Evolutionary conservation across 2,888 invertebrate genomes (phyloP).

Genomic region (Dynastes tityus): DNA sequence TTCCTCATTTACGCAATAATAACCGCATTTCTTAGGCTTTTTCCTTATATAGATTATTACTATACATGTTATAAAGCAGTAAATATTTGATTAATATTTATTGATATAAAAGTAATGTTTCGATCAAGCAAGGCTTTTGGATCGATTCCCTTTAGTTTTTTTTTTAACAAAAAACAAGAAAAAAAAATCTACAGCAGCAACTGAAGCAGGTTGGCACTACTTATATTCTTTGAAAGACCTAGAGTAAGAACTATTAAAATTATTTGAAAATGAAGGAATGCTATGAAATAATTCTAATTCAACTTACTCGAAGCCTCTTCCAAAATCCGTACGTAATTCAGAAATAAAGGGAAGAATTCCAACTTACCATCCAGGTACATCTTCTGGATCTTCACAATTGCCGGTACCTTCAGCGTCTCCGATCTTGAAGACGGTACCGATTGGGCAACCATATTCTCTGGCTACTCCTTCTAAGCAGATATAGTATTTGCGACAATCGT

Average conservation of each 20-base stretch:
- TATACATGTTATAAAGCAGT: too few species aligned
- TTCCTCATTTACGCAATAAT: too few species aligned
- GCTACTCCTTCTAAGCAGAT: constrained; percentile 93
- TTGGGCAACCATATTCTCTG: constrained; percentile 95
- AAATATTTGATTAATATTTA: neutral
- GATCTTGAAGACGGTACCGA: constrained; percentile 96
- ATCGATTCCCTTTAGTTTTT: neutral
- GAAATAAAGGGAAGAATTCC: neutral
- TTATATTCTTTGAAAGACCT: too few species aligned
- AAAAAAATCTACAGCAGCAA: neutral
- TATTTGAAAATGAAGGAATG: too few species aligned
- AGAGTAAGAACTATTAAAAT: too few species aligned
- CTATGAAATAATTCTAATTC: too few species aligned
- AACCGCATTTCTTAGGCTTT: neutral
- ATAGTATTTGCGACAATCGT: constrained; percentile 96
- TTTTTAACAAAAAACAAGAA: neutral
- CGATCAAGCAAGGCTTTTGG: too few species aligned
- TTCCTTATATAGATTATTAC: neutral
- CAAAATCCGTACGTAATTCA: too few species aligned
- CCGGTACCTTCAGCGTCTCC: constrained; percentile 92
- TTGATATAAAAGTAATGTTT: too few species aligned
- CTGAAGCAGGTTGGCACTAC: too few species aligned
- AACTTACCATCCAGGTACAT: constrained; percentile 95
- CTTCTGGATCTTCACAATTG: constrained; percentile 95
- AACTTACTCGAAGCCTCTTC: too few species aligned